phyloP scores from a whole-genome alignment of 1,140 invertebrate genomes.

The Zaprionus davidi region DNA sequence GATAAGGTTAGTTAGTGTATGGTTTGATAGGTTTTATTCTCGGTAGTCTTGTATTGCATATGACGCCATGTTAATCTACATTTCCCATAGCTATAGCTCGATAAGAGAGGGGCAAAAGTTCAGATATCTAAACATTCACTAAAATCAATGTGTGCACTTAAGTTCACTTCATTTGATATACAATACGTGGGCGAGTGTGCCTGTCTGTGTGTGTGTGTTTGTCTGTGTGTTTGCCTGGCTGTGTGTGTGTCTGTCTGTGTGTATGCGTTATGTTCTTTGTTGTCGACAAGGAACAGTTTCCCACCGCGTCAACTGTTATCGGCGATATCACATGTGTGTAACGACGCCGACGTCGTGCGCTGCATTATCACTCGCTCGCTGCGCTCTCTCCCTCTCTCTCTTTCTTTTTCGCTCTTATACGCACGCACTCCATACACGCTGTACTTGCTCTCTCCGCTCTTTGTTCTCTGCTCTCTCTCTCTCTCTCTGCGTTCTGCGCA shows the following conservation, averaged over 20 bases:
- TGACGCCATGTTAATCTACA: too few species aligned
- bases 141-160: constrained; percentile 42
- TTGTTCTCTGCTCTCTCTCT: constrained; percentile 1
- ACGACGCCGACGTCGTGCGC: constrained; percentile 16
- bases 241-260: neutral
- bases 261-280: constrained; percentile 25
- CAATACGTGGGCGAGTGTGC: neutral
- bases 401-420: constrained; percentile 1
- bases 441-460: constrained; percentile 4
- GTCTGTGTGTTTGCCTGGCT: constrained; percentile 2
- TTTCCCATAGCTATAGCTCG: neutral
- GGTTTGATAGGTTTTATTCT: too few species aligned
- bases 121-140: neutral
- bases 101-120: neutral
- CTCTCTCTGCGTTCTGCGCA: constrained; percentile 10
- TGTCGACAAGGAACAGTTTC: constrained; percentile 20
- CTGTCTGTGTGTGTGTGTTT: neutral
- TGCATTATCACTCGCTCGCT: constrained; percentile 64
- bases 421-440: constrained; percentile 3
- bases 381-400: constrained; percentile 21
- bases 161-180: constrained; percentile 29
- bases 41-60: neutral
- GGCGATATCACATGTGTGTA: constrained; percentile 65
- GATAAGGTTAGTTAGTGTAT: too few species aligned
- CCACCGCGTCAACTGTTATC: constrained; percentile 72